These are phyloP conservation scores for Gulo gulo DNA, from an alignment of 2,113 vertebrate genomes.

Conservation along the genomic window DNA sequence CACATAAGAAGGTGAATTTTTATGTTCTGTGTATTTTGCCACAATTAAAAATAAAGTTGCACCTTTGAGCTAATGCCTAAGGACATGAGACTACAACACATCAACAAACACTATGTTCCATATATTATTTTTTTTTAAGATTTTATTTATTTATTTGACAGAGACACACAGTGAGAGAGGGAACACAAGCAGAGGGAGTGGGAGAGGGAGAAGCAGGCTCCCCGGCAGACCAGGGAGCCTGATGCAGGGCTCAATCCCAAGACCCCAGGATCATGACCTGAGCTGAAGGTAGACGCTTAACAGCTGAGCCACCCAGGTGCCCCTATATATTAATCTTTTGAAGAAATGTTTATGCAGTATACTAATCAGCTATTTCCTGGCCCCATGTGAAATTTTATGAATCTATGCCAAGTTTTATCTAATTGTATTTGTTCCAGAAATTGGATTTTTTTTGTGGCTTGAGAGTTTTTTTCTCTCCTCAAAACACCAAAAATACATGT, in stretches of 20 bases:
- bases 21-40: background rate
- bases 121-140: background rate
- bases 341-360: background rate
- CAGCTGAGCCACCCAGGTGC: too few relatives aligned
- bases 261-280: too few relatives aligned
- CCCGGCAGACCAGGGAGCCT: too few relatives aligned
- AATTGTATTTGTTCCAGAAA: slow-evolving; percentile 28
- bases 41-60: background rate
- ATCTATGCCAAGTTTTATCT: background rate
- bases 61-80: background rate
- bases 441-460: background rate
- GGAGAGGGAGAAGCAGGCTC: too few relatives aligned
- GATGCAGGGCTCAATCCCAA: too few relatives aligned
- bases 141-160: too few relatives aligned
- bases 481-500: background rate
- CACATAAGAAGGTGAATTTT: background rate
- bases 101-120: background rate
- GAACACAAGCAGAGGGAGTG: too few relatives aligned
- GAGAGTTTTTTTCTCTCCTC: background rate
- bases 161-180: too few relatives aligned
- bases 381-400: background rate
- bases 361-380: background rate
- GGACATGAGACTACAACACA: background rate
- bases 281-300: too few relatives aligned
- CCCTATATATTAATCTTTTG: background rate